Evolutionary conservation across 2,888 invertebrate genomes (phyloP).

Genomic region (Perizoma affinitatum): DNA sequence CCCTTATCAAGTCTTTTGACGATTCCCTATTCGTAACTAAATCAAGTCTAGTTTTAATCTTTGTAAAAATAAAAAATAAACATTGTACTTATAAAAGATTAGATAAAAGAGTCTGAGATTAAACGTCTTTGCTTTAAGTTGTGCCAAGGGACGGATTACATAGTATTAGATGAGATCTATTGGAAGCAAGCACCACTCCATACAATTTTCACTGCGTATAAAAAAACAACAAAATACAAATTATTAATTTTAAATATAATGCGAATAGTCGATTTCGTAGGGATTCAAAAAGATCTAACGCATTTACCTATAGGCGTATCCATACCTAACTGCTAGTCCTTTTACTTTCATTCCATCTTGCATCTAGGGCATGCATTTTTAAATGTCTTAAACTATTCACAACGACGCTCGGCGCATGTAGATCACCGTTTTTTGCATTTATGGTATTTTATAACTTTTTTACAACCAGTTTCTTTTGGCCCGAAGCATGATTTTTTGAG

Average conservation of each 20-base stretch:
- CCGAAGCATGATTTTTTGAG: too few species aligned
- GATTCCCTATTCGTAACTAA: constrained; percentile 27
- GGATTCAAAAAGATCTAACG: neutral
- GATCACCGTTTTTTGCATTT: too few species aligned
- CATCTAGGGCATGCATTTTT: too few species aligned
- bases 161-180: constrained; percentile 45
- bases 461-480: too few species aligned
- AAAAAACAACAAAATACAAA: too few species aligned
- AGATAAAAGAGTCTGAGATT: constrained; percentile 62
- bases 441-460: too few species aligned
- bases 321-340: too few species aligned
- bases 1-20: constrained; percentile 13
- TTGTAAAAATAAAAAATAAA: constrained; percentile 31
- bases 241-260: neutral
- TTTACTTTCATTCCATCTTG: too few species aligned
- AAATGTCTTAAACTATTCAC: too few species aligned
- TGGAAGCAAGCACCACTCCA: constrained; percentile 30
- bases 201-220: constrained; percentile 2
- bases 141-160: constrained; percentile 74
- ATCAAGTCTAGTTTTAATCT: constrained; percentile 25
- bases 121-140: constrained; percentile 57
- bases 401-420: too few species aligned
- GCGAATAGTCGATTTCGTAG: neutral
- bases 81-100: constrained; percentile 49
- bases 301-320: neutral